phyloP scores from a whole-genome alignment of 2,888 invertebrate genomes.

The Prosapia bicincta region DNA sequence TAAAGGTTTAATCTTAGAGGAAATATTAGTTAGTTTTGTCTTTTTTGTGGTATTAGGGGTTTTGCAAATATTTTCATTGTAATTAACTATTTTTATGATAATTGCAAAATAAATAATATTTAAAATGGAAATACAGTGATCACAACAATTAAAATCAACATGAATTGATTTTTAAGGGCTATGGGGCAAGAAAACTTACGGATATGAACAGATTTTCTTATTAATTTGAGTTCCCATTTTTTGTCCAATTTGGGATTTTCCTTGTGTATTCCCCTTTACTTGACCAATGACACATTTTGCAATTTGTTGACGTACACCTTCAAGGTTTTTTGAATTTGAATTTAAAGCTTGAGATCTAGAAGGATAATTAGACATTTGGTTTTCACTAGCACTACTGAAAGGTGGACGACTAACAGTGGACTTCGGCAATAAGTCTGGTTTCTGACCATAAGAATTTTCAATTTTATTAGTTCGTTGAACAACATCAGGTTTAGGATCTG shows the following conservation, averaged over 20 bases:
- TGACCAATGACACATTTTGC: not conserved
- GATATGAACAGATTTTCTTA: too few species aligned
- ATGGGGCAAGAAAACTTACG: too few species aligned
- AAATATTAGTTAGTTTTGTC: too few species aligned
- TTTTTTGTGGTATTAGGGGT: too few species aligned
- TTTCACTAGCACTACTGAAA: not conserved
- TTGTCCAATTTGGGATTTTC: not conserved
- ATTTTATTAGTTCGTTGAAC: not conserved
- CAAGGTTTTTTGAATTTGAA: not conserved
- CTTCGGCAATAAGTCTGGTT: not conserved
- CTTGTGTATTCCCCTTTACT: not conserved
- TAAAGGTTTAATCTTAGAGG: too few species aligned
- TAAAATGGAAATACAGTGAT: too few species aligned
- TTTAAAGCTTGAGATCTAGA: not conserved
- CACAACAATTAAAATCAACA: too few species aligned
- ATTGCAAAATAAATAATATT: too few species aligned
- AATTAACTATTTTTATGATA: too few species aligned
- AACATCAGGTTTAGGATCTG: not conserved
- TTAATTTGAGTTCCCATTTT: too few species aligned
- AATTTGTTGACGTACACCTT: not conserved
- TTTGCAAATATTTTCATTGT: too few species aligned
- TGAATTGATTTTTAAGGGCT: too few species aligned
- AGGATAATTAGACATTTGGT: not conserved
- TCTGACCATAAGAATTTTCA: not conserved
- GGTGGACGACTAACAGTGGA: not conserved